Evolutionary conservation across 2,888 invertebrate species (phyloP), one percentile per base, ranked within the genome.

Genomic region (Lacanobia wlatinum): DNA sequence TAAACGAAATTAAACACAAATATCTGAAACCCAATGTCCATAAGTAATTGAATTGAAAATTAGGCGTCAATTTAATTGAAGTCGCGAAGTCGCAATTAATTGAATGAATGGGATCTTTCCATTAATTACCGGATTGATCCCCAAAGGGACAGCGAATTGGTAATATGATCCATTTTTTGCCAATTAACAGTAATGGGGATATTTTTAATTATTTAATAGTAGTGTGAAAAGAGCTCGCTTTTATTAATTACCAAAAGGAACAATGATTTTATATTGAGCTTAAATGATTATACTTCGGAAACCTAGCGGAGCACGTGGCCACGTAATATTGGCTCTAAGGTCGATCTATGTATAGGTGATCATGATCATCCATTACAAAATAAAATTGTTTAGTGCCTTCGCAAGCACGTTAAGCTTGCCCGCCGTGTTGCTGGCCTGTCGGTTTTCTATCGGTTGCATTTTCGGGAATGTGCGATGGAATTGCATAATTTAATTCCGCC

Each of bases 71-170:
- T 71, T 71, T 71, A 62, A 71, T 78, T 61, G 78, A 52, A 70
- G 28, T 70, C 23, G 12, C 23, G 23, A 78, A 61, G 43, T 78
- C 46, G 12, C 50, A 71, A 58, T 71, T 73, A 66, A 66, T 65
- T 66, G 7, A 72, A 76, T 68, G 64, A 80, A 67, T 70, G 52
- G 38, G 59, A 55, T 69, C 72, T 70, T 66, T 34, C 43, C 59
- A 60, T 59, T 62, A 80, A 83, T 74, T 84, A 75, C 43, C 48
- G 48, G 56, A 61, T 66, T 70, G 64, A 53, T 73, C n/a, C 34
- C 48, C 43, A 48, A 73, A 79, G 43, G n/a, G 12, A 46, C 38
- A 70, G 40, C 28, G 61, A 43, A 28, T 34, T 70, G 34, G 55
- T 43, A 70, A 61, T 73, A 60, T 76, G 53, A 73, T 43, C 34